A percentile compares a stretch with the other conserved stretches of the same genome.
Evolutionary conservation across 2,797 vertebrate genomes (phyloP).

Genomic region (Sarcophilus harrisii): DNA sequence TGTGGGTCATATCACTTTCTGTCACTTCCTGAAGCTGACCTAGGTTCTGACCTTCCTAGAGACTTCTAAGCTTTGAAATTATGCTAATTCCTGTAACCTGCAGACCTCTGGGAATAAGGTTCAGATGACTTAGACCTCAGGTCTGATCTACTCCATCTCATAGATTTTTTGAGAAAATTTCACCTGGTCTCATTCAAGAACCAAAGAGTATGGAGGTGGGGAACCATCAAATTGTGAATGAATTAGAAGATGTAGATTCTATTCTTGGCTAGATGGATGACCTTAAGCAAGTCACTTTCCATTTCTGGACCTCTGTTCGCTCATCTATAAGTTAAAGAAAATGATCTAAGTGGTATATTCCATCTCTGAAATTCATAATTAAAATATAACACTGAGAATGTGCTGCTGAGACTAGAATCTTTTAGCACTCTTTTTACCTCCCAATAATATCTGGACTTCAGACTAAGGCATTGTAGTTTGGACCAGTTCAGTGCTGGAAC

Average conservation of each 20-base stretch:
- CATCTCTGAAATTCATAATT: not conserved
- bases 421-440: not conserved
- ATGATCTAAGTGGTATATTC: not conserved
- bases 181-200: too few species aligned
- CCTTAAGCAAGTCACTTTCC: not conserved
- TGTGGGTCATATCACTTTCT: too few species aligned
- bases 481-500: not conserved
- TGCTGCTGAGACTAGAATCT: not conserved
- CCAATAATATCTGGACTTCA: not conserved
- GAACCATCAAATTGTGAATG: not conserved
- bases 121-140: too few species aligned
- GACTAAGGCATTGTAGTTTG: not conserved
- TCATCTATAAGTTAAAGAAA: not conserved
- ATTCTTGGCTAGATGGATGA: not conserved
- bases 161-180: too few species aligned
- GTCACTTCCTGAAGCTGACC: too few species aligned
- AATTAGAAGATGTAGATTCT: not conserved
- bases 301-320: not conserved
- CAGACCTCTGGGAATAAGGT: too few species aligned
- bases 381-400: not conserved
- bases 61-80: too few species aligned
- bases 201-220: not conserved
- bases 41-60: too few species aligned
- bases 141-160: too few species aligned
- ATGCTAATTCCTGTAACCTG: too few species aligned